Percentiles rank a stretch among this genome's conserved stretches.
These are phyloP conservation scores for Fregetta grallaria DNA, from an alignment of 2,113 vertebrate genomes.

Conservation along the genomic window DNA sequence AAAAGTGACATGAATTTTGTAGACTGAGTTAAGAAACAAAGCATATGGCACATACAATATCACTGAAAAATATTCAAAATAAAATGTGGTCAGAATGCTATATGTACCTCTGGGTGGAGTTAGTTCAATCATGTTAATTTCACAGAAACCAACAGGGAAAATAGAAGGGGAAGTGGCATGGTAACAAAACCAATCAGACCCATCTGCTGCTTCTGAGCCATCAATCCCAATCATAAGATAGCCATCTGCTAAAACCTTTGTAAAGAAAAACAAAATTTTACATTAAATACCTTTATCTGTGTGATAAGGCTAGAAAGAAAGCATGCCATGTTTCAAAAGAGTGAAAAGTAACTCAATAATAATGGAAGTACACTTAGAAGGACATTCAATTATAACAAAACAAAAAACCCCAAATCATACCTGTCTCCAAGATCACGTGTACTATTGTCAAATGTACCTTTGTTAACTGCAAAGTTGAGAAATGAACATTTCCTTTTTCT, in stretches of 20 bases:
- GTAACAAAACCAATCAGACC: conserved; percentile 99
- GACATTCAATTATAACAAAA: background rate
- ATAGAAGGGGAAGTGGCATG: conserved; percentile 95
- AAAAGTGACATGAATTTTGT: background rate
- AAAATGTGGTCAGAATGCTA: conserved; percentile 37
- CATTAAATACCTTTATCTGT: conserved; percentile 32
- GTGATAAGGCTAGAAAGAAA: conserved; percentile 29
- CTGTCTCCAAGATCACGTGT: background rate
- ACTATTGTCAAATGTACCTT: background rate
- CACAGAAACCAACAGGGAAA: conserved; percentile 99
- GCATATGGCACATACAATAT: conserved; percentile 27
- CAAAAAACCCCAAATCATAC: background rate
- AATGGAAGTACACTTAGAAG: background rate
- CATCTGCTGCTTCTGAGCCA: conserved; percentile 97
- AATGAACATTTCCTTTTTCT: background rate
- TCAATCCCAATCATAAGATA: conserved; percentile 99
- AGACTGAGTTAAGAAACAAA: background rate
- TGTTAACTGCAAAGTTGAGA: background rate
- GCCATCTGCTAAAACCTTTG: conserved; percentile 94
- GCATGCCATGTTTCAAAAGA: conserved; percentile 5
- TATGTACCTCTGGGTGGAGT: conserved; percentile 94
- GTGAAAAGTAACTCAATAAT: background rate
- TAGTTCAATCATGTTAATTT: conserved; percentile 99
- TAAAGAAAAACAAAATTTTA: conserved; percentile 45
- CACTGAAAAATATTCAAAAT: conserved; percentile 16